Percentiles rank a stretch among this genome's conserved stretches.
Evolutionary conservation across 2,113 vertebrate genomes (phyloP).

Genomic region (Paracanthobrama guichenoti): DNA sequence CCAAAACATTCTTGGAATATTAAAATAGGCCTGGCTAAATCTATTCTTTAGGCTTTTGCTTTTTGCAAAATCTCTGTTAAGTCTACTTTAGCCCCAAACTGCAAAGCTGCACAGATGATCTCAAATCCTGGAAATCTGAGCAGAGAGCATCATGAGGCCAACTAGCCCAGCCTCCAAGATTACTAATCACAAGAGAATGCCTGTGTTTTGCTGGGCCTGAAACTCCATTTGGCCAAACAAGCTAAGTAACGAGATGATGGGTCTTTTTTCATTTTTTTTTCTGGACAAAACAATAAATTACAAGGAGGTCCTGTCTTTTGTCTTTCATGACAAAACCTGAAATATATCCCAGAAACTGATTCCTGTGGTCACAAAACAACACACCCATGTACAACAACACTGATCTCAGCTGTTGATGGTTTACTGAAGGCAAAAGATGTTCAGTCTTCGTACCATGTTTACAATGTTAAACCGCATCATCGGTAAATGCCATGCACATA

Average conservation of each 20-base stretch:
- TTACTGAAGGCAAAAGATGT: background rate
- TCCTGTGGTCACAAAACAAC: conserved; percentile 6
- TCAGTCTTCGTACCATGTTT: background rate
- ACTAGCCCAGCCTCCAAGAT: conserved; percentile 61
- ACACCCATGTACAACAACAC: background rate
- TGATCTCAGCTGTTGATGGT: conserved; percentile 9
- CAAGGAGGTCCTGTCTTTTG: background rate
- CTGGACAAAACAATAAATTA: conserved; percentile 24
- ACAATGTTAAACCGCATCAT: background rate
- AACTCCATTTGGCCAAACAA: conserved; percentile 46
- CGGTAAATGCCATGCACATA: background rate
- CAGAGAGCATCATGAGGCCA: conserved; percentile 58
- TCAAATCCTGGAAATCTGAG: conserved; percentile 67
- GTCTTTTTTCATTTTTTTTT: background rate
- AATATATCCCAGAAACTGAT: conserved; percentile 32
- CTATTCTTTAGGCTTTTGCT: conserved; percentile 37
- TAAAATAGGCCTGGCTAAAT: conserved; percentile 38
- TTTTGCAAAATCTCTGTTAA: conserved; percentile 56
- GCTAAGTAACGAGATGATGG: conserved; percentile 34
- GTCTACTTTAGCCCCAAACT: conserved; percentile 50
- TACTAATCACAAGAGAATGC: conserved; percentile 72
- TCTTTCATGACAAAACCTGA: background rate
- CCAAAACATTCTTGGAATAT: conserved; percentile 30
- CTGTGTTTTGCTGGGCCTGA: conserved; percentile 48
- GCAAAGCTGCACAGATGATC: conserved; percentile 71